These are phyloP conservation scores for Diceros bicornis DNA, from an alignment of 2,797 vertebrate species.

Conservation along the genomic window DNA sequence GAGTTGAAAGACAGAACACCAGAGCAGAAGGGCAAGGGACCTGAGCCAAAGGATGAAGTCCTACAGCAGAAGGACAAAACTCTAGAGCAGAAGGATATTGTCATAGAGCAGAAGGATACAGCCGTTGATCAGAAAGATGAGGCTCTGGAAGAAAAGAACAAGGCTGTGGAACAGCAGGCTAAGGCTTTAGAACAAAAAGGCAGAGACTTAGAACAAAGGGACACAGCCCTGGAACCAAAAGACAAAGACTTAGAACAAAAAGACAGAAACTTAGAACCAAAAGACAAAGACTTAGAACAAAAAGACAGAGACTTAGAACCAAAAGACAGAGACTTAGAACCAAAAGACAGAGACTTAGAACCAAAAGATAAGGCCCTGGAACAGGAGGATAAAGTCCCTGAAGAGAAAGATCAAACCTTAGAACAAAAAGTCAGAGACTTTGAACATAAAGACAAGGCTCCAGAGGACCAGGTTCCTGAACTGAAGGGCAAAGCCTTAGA, in stretches of 20 bases:
- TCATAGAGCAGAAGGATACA: neutral
- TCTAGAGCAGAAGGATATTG: slow-evolving; percentile 2
- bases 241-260: neutral
- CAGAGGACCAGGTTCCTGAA: neutral
- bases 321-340: neutral
- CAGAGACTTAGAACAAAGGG: slow-evolving; percentile 10
- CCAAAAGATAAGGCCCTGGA: slow-evolving; percentile 20
- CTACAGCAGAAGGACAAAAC: slow-evolving; percentile 35
- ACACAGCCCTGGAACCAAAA: neutral
- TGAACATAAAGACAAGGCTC: slow-evolving; percentile 48
- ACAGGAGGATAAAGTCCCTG: slow-evolving; percentile 24
- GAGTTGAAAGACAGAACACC: slow-evolving; percentile 55
- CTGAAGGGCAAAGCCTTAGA: slow-evolving; percentile 4
- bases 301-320: neutral
- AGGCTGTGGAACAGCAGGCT: neutral
- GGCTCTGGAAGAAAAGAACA: slow-evolving; percentile 27
- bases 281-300: slow-evolving; percentile 60
- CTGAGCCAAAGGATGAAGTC: neutral
- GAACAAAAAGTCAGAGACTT: slow-evolving; percentile 9
- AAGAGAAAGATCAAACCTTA: slow-evolving; percentile 51
- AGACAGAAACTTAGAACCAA: neutral
- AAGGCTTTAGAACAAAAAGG: slow-evolving; percentile 52
- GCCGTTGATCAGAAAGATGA: neutral
- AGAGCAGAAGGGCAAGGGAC: slow-evolving; percentile 59
- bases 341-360: slow-evolving; percentile 44